Base-by-base conservation (phyloP, 1,140 invertebrate species). In the Mercenaria mercenaria region DNA sequence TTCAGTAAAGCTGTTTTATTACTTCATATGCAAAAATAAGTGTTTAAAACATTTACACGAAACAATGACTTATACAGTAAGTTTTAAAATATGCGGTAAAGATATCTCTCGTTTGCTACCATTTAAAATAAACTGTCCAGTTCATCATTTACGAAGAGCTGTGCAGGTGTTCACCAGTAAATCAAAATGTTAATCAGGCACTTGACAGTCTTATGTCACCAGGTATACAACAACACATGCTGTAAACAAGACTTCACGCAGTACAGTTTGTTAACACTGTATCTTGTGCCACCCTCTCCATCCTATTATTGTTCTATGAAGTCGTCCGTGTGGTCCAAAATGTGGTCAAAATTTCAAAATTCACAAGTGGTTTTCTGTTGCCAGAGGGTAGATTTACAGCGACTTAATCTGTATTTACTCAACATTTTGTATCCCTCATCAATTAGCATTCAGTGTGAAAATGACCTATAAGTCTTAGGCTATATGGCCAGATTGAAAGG, bases 121-220 rank as follows among this genome's bases (percentile, higher is more conserved):
- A n/a, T n/a, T n/a, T n/a, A 56, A 56, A 11, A 23, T 56, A 56
- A 23, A 56, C 52, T 67, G 61, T 4, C 6, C 29, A 34, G 26
- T 67, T n/a, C 26, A 67, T 29, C 29, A 34, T 4, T 4, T 67
- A 11, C 3, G 61, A 32, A 67, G 29, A 67, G 20, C 13, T 67
- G 20, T 52, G 74, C 74, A 77, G 74, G 74, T 77, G 74, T 77
- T 77, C 74, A 77, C 20, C 2, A 52, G 43, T 77, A 52, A 77
- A 77, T 77, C 74, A 77, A 77, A 77, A 77, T 77, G 74, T 77
- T 77, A 77, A 77, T 77, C 74, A 77, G 43, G 6, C 43, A 77
- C 74, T 77, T 77, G 74, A 77, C 74, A 77, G 23, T 50, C 39
- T 32, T 50, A 77, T 77, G 34, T 47, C 41, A 52, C 43, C 1